These are phyloP conservation scores for Semicossyphus pulcher DNA, from an alignment of 2,113 vertebrate species.

Conservation along the genomic window DNA sequence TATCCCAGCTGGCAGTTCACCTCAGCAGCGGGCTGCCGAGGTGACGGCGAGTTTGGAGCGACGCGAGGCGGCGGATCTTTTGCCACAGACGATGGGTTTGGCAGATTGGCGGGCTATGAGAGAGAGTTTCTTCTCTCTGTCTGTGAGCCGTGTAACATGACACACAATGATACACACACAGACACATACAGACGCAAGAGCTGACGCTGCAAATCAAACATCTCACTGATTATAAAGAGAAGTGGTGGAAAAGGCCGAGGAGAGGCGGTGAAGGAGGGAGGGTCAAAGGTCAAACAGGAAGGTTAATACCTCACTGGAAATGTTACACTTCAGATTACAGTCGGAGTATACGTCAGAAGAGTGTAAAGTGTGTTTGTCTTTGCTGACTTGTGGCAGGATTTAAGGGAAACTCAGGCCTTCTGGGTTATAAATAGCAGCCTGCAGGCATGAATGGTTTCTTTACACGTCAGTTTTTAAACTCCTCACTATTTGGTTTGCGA, in stretches of 20 bases:
- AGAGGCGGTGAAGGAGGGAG: not conserved
- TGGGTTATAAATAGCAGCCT: slow-evolving; percentile 49
- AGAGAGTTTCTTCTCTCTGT: slow-evolving; percentile 18
- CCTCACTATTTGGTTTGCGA: no score
- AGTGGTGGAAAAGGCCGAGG: not conserved
- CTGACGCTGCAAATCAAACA: not conserved
- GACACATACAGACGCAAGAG: not conserved
- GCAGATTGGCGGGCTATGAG: slow-evolving; percentile 74
- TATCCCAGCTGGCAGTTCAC: slow-evolving; percentile 78
- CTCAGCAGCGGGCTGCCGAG: slow-evolving; percentile 87
- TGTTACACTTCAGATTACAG: slow-evolving; percentile 4
- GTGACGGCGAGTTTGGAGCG: slow-evolving; percentile 87
- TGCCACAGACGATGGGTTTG: slow-evolving; percentile 87
- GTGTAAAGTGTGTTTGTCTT: not conserved
- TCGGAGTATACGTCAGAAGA: no score
- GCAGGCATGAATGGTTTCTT: slow-evolving; percentile 41
- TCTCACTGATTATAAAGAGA: not conserved
- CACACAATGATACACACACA: not conserved
- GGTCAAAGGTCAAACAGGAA: slow-evolving; percentile 5
- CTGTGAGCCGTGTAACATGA: not conserved
- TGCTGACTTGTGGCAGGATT: slow-evolving; percentile 37
- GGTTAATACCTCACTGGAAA: slow-evolving; percentile 54
- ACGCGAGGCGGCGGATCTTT: slow-evolving; percentile 86
- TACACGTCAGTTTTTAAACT: slow-evolving; percentile 16
- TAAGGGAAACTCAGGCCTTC: slow-evolving; percentile 34